phyloP scores from a whole-genome alignment of 2,888 invertebrate species.

The Chymomyza procnemis region DNA sequence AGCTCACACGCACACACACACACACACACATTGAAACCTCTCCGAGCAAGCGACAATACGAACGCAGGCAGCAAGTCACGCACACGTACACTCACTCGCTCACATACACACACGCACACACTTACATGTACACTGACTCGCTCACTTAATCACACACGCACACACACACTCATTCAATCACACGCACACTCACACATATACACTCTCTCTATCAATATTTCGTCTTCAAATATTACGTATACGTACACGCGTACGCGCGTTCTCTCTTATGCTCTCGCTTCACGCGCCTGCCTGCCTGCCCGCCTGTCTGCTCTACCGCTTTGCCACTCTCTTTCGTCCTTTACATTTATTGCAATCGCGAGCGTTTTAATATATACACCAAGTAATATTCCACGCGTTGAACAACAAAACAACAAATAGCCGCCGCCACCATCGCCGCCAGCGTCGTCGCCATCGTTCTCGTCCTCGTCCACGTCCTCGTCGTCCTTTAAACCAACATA shows the following conservation, averaged over 20 bases:
- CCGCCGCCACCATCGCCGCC: not conserved
- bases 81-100: constrained; percentile 23
- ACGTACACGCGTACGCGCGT: constrained; percentile 49
- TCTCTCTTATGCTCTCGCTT: constrained; percentile 25
- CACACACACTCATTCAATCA: not conserved
- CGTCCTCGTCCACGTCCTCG: not conserved
- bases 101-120: not conserved
- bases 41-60: constrained; percentile 21
- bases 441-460: constrained; percentile 25
- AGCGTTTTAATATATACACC: constrained; percentile 28
- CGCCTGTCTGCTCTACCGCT: too few species aligned
- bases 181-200: constrained; percentile 3
- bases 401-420: constrained; percentile 24
- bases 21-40: constrained; percentile 16
- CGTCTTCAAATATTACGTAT: constrained; percentile 65
- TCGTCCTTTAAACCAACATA: too few species aligned
- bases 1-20: constrained; percentile 15
- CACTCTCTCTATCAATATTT: constrained; percentile 67
- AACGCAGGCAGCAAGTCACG: constrained; percentile 19
- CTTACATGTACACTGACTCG: too few species aligned
- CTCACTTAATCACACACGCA: constrained; percentile 40
- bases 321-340: constrained; percentile 1
- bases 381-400: constrained; percentile 26
- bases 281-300: not conserved
- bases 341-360: constrained; percentile 18